A percentile compares a stretch with the other conserved stretches of the same genome.
Evolutionary conservation across 1,140 invertebrate species (phyloP).

Genomic region (Ceratina calcarata): DNA sequence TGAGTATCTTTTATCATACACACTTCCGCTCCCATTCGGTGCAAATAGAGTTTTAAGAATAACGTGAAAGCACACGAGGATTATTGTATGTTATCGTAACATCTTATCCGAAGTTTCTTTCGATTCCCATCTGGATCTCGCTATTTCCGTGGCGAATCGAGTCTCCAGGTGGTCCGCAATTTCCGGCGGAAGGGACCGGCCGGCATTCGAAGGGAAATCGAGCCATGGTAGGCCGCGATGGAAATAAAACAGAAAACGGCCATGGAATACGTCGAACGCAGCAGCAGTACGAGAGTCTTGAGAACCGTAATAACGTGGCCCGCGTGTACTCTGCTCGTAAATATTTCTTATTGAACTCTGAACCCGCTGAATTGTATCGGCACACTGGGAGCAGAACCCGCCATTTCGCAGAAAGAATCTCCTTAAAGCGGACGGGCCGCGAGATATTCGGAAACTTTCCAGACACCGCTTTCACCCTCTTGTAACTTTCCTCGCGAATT

Average conservation of each 20-base stretch:
- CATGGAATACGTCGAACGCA: constrained; percentile 35
- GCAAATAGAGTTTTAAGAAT: too few species aligned
- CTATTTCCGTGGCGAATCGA: neutral
- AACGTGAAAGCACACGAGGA: neutral
- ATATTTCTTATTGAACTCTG: constrained; percentile 48
- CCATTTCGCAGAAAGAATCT: constrained; percentile 8
- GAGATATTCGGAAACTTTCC: constrained; percentile 42
- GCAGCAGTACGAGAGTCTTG: constrained; percentile 5
- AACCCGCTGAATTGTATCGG: constrained; percentile 32
- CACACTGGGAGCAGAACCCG: neutral
- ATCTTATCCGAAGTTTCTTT: neutral
- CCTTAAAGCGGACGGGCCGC: neutral
- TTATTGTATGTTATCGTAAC: constrained; percentile 4
- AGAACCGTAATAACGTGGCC: constrained; percentile 35
- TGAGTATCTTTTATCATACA: too few species aligned
- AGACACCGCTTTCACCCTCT: constrained; percentile 13
- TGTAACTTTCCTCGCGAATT: constrained; percentile 6
- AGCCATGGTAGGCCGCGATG: neutral
- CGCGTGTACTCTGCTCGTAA: constrained; percentile 42
- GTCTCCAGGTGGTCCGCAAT: constrained; percentile 16
- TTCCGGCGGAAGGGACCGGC: neutral
- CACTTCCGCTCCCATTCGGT: too few species aligned
- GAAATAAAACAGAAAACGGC: constrained; percentile 24
- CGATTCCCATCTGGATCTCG: constrained; percentile 16
- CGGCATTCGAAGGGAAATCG: constrained; percentile 11